Evolutionary conservation across 2,888 invertebrate genomes (phyloP).

Genomic region (Tuta absoluta): DNA sequence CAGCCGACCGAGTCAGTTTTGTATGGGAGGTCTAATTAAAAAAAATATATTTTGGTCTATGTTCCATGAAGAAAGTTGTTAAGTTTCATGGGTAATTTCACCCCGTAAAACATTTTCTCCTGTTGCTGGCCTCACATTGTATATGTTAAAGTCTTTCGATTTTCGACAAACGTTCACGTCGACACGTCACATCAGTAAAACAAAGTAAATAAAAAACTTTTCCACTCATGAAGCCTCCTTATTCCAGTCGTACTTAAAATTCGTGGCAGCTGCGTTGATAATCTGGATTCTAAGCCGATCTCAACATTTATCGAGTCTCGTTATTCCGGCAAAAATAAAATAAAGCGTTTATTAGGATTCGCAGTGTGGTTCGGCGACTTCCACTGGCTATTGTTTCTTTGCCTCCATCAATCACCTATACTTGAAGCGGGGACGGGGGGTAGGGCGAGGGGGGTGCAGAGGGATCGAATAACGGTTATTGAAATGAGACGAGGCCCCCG

Average conservation of each 20-base stretch:
- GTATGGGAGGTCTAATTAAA: too few species aligned
- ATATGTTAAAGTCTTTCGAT: neutral
- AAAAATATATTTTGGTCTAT: too few species aligned
- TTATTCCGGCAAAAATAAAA: conserved; percentile 76
- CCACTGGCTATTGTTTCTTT: conserved; percentile 76
- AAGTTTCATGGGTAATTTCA: too few species aligned
- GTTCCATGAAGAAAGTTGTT: too few species aligned
- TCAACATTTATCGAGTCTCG: conserved; percentile 71
- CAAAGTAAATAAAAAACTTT: neutral
- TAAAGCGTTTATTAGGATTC: conserved; percentile 80
- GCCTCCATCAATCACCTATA: conserved; percentile 77
- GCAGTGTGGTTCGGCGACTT: conserved; percentile 62
- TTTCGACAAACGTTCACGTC: neutral
- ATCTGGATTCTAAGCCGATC: conserved; percentile 70
- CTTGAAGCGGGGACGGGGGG: conserved; percentile 50
- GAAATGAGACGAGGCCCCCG: conserved; percentile 78
- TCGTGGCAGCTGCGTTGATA: conserved; percentile 61
- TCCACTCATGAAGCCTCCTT: conserved; percentile 19
- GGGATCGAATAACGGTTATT: conserved; percentile 78
- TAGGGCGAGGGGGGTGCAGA: conserved; percentile 41
- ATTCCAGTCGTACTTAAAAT: conserved; percentile 47
- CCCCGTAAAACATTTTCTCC: too few species aligned
- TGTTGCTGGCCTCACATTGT: too few species aligned
- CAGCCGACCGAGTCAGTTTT: too few species aligned
- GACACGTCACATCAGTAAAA: conserved; percentile 8